These are phyloP conservation scores for Orius laevigatus DNA, from an alignment of 1,140 invertebrate genomes.

Conservation along the genomic window DNA sequence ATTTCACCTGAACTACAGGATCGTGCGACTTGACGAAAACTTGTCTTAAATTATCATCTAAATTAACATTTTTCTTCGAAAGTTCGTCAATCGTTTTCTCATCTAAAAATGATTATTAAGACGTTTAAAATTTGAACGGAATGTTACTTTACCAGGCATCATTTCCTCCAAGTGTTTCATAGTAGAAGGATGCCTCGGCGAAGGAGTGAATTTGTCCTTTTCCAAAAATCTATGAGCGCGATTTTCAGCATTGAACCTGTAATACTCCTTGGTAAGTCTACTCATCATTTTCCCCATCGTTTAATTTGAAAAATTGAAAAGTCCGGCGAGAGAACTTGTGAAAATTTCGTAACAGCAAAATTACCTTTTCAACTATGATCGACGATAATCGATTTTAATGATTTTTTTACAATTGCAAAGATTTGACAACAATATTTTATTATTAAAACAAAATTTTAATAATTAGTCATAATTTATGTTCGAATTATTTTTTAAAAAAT, in stretches of 20 bases:
- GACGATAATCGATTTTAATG: too few relatives aligned
- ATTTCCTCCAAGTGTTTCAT: conserved; percentile 41
- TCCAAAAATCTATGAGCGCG: conserved; percentile 48
- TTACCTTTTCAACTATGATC: too few relatives aligned
- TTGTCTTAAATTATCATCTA: conserved; percentile 17
- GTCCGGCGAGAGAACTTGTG: too few relatives aligned
- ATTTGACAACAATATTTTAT: too few relatives aligned
- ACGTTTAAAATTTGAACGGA: not conserved
- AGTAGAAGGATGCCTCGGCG: conserved; percentile 41
- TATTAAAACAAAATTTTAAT: too few relatives aligned
- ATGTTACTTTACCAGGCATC: conserved; percentile 34
- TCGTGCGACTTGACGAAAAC: conserved; percentile 17
- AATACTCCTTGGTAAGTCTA: not conserved
- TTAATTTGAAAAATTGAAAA: not conserved
- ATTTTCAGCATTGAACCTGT: conserved; percentile 47
- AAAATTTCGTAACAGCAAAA: too few relatives aligned
- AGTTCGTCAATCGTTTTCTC: conserved; percentile 8
- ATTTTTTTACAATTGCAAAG: too few relatives aligned
- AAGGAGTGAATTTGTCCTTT: conserved; percentile 43
- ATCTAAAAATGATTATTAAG: conserved; percentile 11
- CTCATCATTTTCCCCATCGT: conserved; percentile 3
- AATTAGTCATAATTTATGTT: too few relatives aligned
- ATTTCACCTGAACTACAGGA: conserved; percentile 13
- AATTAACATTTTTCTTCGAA: conserved; percentile 14
- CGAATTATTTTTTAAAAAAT: too few relatives aligned